These are phyloP conservation scores for Cyanocitta stelleri DNA, from an alignment of 2,113 vertebrate species.

Conservation along the genomic window DNA sequence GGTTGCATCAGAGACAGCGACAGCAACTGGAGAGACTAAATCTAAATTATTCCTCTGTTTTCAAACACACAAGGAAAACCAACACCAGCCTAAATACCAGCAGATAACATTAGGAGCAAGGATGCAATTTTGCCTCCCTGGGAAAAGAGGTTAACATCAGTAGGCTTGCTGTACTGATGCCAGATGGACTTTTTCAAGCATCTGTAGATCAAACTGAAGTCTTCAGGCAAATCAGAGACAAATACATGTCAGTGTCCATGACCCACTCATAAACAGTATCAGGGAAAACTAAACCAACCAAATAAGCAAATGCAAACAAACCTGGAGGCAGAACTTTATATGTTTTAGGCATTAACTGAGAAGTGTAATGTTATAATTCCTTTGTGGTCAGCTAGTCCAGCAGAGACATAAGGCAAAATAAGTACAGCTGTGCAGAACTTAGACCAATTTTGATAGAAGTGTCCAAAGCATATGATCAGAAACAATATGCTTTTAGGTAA, in stretches of 20 bases:
- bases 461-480: background rate
- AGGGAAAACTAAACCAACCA: background rate
- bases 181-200: constrained; percentile 16
- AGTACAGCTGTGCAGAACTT: background rate
- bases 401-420: background rate
- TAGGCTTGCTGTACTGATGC: background rate
- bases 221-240: constrained; percentile 16
- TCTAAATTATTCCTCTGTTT: background rate
- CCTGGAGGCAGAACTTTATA: background rate
- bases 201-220: constrained; percentile 2
- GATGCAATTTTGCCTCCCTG: background rate
- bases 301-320: background rate
- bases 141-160: background rate
- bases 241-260: background rate
- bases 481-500: background rate
- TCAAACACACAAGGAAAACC: background rate
- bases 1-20: background rate
- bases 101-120: background rate
- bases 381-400: background rate
- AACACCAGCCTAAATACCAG: background rate
- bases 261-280: background rate
- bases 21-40: background rate
- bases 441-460: background rate
- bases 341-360: background rate
- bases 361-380: background rate